Base-by-base conservation (phyloP, 2,113 vertebrate species). In the Hippopotamus amphibius region DNA sequence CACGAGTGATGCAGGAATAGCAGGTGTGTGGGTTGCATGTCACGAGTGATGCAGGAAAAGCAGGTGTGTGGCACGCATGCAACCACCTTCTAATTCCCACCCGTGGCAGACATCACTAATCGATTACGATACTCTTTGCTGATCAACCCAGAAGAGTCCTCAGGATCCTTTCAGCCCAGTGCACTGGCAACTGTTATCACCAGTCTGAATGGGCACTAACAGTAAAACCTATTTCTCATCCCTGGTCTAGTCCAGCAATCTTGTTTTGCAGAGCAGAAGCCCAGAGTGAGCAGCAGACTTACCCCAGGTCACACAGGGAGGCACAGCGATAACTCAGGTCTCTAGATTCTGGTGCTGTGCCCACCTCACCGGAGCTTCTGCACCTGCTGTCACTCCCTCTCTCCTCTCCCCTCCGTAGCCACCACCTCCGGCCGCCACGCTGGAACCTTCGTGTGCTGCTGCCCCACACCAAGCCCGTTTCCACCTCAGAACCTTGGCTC, bases 21-120 rank as follows among this genome's bases (percentile, higher is more conserved):
- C 74, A 12, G 28, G 33, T 2, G 21, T 26, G 30, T 14, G 48
- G 16, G 37, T 37, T 37, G 37, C 37, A 37, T 37, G 77, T 37
- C 50, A 4, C 3, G 9, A 16, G 43, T 13, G 30, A 76, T 1
- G 43, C 77, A 77, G 63, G 71, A 69, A 77, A 15, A 0, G 46
- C 74, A 12, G 28, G 33, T 2, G 21, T 26, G 30, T 14, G 48
- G 16, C 71, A 14, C 0, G 0, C 12, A 0, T 24, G 7, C 17
- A 69, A 21, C 33, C 8, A 15, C 84, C n/a, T 69, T 4, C 55
- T 37, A 21, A 15, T 17, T 4, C 77, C 88, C 22, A 6, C 15
- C n/a, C 1, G 0, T 9, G 71, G 86, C 66, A 93, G 94, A 82
- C 66, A 87, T 76, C 66, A 37, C 74, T 30, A 48, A 92, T 92